Conservation (phyloP, 2,797 vertebrate species). For the Rhabdophis nuchalis region DNA sequence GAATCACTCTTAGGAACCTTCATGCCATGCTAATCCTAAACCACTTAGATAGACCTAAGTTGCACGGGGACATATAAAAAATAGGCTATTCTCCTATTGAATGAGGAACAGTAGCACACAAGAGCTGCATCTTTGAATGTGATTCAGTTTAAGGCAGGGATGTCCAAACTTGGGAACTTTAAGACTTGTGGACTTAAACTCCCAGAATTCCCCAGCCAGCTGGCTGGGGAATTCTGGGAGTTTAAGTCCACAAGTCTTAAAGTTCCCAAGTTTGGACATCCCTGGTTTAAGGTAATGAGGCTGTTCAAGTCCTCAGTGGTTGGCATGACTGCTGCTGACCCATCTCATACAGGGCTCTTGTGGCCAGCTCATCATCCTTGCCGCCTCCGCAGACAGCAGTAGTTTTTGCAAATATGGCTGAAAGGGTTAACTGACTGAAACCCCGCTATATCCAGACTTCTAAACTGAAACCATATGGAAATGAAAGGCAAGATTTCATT, state of each 20-base stretch:
- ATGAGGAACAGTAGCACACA: background rate
- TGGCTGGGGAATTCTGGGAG: too few species aligned
- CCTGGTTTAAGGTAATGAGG: background rate
- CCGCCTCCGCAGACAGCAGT: background rate
- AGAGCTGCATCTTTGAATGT: background rate
- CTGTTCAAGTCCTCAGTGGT: background rate
- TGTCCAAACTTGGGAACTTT: too few species aligned
- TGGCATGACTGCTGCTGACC: background rate
- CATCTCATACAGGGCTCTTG: background rate
- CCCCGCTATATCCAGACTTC: constrained; percentile 72
- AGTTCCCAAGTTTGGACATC: too few species aligned
- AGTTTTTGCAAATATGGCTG: constrained; percentile 43
- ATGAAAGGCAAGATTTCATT: constrained; percentile 74
- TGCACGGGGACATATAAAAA: background rate
- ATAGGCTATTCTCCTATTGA: background rate
- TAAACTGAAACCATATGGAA: constrained; percentile 81
- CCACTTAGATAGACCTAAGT: background rate
- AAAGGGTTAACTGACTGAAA: constrained; percentile 74
- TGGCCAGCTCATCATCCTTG: constrained; percentile 12
- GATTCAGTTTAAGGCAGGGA: background rate
- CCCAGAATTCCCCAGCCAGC: too few species aligned
- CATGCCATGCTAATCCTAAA: background rate
- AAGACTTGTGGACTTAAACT: too few species aligned
- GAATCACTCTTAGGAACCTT: background rate
- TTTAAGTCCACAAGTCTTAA: too few species aligned